Conservation (phyloP, 2,113 vertebrate species). For the Caranx melampygus region DNA sequence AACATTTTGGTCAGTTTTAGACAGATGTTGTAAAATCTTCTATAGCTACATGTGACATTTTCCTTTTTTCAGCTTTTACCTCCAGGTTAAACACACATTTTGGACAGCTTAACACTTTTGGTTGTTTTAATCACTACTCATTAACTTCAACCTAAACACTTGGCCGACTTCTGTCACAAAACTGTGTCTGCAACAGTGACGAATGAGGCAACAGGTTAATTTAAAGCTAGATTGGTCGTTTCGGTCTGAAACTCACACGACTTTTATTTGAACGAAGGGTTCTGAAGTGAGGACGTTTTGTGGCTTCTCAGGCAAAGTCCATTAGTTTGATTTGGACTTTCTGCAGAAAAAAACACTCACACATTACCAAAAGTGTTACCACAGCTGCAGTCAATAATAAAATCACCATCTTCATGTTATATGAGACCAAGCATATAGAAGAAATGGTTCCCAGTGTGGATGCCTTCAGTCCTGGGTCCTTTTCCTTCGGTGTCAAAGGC, state of each 20-base stretch:
- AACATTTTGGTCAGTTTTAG: constrained; percentile 7
- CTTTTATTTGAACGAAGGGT: background rate
- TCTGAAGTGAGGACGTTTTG: background rate
- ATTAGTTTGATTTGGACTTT: background rate
- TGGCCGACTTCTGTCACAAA: constrained; percentile 20
- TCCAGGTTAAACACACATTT: constrained; percentile 27
- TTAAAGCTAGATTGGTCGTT: constrained; percentile 4
- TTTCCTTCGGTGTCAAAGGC: constrained; percentile 58
- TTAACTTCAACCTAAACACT: constrained; percentile 64
- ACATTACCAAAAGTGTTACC: background rate
- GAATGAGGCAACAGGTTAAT: constrained; percentile 22
- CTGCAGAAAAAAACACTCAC: background rate
- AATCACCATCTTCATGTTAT: constrained; percentile 4
- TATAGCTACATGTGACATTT: constrained; percentile 16
- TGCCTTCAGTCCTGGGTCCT: constrained; percentile 29
- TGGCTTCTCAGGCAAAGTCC: background rate
- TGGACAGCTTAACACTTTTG: background rate
- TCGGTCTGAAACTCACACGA: background rate
- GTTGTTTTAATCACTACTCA: constrained; percentile 44
- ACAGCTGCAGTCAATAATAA: background rate
- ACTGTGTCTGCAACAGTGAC: constrained; percentile 31
- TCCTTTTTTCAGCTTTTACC: background rate
- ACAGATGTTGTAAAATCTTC: constrained; percentile 15
- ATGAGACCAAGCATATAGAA: constrained; percentile 36
- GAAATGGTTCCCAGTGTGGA: constrained; percentile 68